Evolutionary conservation across 2,888 invertebrate species (phyloP).

Genomic region (Leucania comma): DNA sequence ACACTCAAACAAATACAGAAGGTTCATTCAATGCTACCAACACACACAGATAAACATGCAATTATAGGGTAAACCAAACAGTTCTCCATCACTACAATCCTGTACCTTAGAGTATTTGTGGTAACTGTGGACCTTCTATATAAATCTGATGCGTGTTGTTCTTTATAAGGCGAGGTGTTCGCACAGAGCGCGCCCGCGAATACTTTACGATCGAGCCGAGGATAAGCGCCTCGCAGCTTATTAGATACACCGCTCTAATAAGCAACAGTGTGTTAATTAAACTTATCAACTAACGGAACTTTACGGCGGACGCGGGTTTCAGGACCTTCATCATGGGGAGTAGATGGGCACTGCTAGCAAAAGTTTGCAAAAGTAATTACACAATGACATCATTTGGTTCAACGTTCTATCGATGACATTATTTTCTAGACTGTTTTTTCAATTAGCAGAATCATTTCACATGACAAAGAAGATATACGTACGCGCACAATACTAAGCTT

Average conservation of each 20-base stretch:
- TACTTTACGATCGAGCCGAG: slow-evolving; percentile 32
- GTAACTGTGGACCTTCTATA: slow-evolving; percentile 12
- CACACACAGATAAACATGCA: background rate
- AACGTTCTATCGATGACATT: slow-evolving; percentile 1
- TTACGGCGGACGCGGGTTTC: background rate
- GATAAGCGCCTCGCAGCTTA: slow-evolving; percentile 44
- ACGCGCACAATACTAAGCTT: background rate
- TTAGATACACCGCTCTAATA: slow-evolving; percentile 42
- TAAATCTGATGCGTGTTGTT: background rate
- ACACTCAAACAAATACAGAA: background rate
- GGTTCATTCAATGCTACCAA: background rate
- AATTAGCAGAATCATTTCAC: background rate
- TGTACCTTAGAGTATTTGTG: too few species aligned
- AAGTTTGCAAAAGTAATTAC: slow-evolving; percentile 2
- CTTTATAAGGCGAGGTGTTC: slow-evolving; percentile 2
- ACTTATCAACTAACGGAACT: slow-evolving; percentile 32
- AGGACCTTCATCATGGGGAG: background rate
- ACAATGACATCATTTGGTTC: background rate
- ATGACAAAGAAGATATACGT: too few species aligned
- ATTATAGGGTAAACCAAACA: background rate
- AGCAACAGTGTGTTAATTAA: slow-evolving; percentile 39
- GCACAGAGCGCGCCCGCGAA: background rate
- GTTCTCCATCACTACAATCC: background rate
- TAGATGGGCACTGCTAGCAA: background rate
- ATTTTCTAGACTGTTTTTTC: background rate